A percentile compares a stretch with the other conserved stretches of the same genome.
Conservation (phyloP, 2,113 vertebrate genomes). For the Melierax canorus region DNA sequence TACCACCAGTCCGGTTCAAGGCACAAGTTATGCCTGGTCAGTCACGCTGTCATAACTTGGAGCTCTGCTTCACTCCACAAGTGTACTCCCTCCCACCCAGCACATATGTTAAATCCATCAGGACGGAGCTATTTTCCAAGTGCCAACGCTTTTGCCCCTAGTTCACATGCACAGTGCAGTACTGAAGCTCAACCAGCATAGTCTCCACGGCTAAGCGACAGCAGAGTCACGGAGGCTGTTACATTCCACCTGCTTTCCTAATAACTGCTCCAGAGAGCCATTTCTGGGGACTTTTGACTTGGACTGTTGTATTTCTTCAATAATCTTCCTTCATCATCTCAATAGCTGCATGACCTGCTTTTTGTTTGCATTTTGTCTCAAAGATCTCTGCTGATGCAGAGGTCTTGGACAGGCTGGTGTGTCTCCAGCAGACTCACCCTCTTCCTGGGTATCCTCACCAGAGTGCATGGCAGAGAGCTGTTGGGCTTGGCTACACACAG, state of each 20-base stretch:
- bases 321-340: neutral
- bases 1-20: neutral
- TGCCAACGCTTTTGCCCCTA: neutral
- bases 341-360: neutral
- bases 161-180: neutral
- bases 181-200: neutral
- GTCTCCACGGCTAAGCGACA: neutral
- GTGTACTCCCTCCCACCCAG: neutral
- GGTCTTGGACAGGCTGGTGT: neutral
- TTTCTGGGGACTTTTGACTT: neutral
- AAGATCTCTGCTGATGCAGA: neutral
- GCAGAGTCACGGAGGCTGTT: neutral
- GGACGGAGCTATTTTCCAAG: neutral
- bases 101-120: neutral
- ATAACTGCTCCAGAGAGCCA: neutral
- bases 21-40: neutral
- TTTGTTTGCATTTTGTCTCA: neutral
- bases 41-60: accelerated
- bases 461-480: neutral
- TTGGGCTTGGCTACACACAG: neutral
- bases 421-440: neutral
- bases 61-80: neutral
- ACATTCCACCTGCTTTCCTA: neutral
- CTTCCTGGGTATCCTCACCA: neutral
- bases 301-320: neutral